A percentile compares a stretch with the other conserved stretches of the same genome.
These are phyloP conservation scores for Lobophora halterata DNA, from an alignment of 2,888 invertebrate genomes.

Conservation along the genomic window DNA sequence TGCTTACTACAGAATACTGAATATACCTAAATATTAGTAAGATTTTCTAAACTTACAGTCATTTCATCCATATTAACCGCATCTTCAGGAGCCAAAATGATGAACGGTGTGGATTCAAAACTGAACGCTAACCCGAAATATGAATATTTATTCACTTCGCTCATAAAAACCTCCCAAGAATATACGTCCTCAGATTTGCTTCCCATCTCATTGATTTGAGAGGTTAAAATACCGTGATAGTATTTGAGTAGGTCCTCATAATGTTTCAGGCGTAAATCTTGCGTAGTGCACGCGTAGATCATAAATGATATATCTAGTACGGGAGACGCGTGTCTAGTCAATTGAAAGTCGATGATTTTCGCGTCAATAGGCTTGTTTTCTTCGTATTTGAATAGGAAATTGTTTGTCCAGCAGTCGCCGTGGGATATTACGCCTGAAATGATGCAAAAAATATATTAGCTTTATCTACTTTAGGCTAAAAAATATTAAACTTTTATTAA, in stretches of 20 bases:
- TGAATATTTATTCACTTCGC: constrained; percentile 79
- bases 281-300: constrained; percentile 80
- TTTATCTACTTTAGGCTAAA: too few relatives aligned
- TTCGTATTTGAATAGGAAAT: constrained; percentile 81
- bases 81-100: constrained; percentile 79
- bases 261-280: constrained; percentile 76
- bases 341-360: constrained; percentile 86
- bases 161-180: constrained; percentile 69
- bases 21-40: too few relatives aligned
- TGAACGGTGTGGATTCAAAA: constrained; percentile 81
- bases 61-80: constrained; percentile 81
- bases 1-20: too few relatives aligned
- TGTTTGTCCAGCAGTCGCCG: constrained; percentile 89
- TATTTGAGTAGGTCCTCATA: constrained; percentile 81
- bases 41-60: constrained; percentile 69
- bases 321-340: constrained; percentile 81
- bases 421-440: constrained; percentile 85
- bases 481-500: too few relatives aligned
- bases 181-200: constrained; percentile 80
- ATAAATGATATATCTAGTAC: constrained; percentile 80
- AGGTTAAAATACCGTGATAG: constrained; percentile 81
- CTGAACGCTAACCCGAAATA: constrained; percentile 81
- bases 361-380: constrained; percentile 53
- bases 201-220: constrained; percentile 79
- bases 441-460: too few relatives aligned